These are phyloP conservation scores for Gambusia affinis DNA, from an alignment of 2,113 vertebrate genomes.

Conservation along the genomic window DNA sequence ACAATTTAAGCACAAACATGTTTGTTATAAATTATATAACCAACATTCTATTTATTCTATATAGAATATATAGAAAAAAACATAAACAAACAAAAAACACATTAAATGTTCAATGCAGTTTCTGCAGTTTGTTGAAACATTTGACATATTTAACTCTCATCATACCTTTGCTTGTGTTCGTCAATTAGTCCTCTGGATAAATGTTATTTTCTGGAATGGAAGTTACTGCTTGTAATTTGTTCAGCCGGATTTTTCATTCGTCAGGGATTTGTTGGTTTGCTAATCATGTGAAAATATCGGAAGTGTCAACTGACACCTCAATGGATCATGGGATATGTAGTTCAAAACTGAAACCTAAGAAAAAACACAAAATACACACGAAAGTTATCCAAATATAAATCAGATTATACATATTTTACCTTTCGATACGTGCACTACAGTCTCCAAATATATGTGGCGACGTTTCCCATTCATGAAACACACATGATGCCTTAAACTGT, in stretches of 20 bases:
- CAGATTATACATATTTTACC: too few relatives aligned
- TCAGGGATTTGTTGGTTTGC: slow-evolving; percentile 6
- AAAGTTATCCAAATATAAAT: too few relatives aligned
- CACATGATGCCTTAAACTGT: not conserved
- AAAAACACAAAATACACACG: not conserved
- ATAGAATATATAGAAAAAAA: not conserved
- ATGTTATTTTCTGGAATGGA: not conserved
- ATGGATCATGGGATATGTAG: slow-evolving; percentile 60
- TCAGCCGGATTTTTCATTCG: rapidly evolving
- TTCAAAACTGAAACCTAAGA: not conserved
- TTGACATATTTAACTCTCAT: not conserved
- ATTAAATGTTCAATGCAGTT: not conserved
- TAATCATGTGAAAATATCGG: slow-evolving; percentile 32
- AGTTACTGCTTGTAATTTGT: not conserved
- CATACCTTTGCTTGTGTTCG: slow-evolving; percentile 1
- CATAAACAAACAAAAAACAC: not conserved
- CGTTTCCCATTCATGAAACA: not conserved
- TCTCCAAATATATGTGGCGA: not conserved
- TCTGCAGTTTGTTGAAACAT: not conserved
- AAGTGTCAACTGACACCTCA: slow-evolving; percentile 33
- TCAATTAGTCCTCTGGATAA: not conserved
- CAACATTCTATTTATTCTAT: too few relatives aligned
- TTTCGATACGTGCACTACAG: not conserved
- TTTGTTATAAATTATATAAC: not conserved
- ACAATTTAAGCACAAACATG: not conserved